Base-by-base conservation (phyloP, 2,113 vertebrate genomes). In the Hyperoodon ampullatus region DNA sequence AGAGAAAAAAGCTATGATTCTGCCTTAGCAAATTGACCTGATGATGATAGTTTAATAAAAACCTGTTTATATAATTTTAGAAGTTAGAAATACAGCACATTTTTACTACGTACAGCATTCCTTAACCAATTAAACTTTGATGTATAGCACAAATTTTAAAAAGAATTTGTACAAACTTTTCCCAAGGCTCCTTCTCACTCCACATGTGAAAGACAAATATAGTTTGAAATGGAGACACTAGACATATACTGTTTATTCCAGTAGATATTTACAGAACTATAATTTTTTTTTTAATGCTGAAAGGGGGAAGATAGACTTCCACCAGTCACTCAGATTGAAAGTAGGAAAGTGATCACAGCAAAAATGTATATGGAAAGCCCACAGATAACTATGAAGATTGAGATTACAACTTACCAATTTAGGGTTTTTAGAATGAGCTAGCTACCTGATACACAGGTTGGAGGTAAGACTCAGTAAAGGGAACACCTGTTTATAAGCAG, bases 81-180 rank as follows among this genome's bases (percentile, higher is more conserved):
- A 88, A 86, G 10, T 71, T 84, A 94, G 53, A 95, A 96, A 87
- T 74, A 50, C 3, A 93, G 6, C 35, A 72, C 18, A 60, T 42
- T 72, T 94, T 93, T 63, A 78, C 28, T 66, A 35, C 61, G 6
- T 83, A 47, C 84, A 92, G 30, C 13, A 90, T 88, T 93, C 70
- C 19, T 92, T 94, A 90, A n/a, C 50, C 42, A 92, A 70, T 72
- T 81, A 94, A 90, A 87, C 24, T 78, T 85, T 93, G 71, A 93
- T 53, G 44, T 2, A 72, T 28, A 95, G 42, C 47, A 84, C 26
- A 92, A 13, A 72, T 80, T 80, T 93, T 63, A 55, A 30, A 88
- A 58, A 47, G 33, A 90, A 74, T 72, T 53, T 81, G 9, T 71
- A 70, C 24, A 88, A 71, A 75, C 2, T 82, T 68, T 85, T 60